These are phyloP conservation scores for Clitarchus hookeri DNA, from an alignment of 2,888 invertebrate genomes.

Conservation along the genomic window DNA sequence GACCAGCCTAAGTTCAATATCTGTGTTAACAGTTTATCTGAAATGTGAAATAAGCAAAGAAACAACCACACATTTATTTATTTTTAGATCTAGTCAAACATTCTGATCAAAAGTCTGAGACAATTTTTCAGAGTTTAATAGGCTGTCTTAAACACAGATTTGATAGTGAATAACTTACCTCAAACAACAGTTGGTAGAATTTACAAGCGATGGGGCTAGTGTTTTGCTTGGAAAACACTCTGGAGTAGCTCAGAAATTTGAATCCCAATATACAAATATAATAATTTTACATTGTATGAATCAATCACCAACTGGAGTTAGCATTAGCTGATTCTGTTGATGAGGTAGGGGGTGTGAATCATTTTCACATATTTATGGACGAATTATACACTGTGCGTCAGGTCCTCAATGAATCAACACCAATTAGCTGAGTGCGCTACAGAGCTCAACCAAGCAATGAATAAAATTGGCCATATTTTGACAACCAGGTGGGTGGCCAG, in stretches of 20 bases:
- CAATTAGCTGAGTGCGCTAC: constrained; percentile 5
- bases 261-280: neutral
- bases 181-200: too few relatives aligned
- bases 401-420: neutral
- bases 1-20: neutral
- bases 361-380: constrained; percentile 12
- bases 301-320: neutral
- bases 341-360: neutral
- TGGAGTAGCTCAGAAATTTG: neutral
- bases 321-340: neutral
- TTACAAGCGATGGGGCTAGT: too few relatives aligned
- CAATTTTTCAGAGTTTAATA: constrained; percentile 11
- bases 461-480: neutral
- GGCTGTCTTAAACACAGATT: too few relatives aligned
- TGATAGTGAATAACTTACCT: too few relatives aligned
- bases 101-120: neutral
- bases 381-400: neutral
- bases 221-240: constrained; percentile 15
- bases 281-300: constrained; percentile 16
- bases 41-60: neutral
- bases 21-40: neutral
- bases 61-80: neutral
- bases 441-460: neutral
- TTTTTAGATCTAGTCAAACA: neutral
- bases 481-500: neutral